Evolutionary conservation across 2,888 invertebrate species (phyloP).

Genomic region (Plusia festucae): DNA sequence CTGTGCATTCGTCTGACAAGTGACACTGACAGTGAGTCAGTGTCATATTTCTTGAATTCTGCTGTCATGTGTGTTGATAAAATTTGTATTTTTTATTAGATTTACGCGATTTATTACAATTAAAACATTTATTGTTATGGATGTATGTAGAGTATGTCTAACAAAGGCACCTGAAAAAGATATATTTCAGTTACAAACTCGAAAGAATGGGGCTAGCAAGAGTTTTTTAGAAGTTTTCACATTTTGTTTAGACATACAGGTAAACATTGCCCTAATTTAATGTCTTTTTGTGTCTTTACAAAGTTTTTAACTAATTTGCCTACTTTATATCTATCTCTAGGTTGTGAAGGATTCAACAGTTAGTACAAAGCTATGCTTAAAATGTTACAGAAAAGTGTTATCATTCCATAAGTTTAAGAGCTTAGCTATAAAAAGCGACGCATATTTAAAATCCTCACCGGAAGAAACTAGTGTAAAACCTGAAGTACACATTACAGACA

Average conservation of each 20-base stretch:
- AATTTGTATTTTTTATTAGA: background rate
- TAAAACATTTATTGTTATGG: slow-evolving; percentile 49
- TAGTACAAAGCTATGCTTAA: slow-evolving; percentile 74
- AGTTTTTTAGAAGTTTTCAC: slow-evolving; percentile 67
- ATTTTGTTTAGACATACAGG: slow-evolving; percentile 79
- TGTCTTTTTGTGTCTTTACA: background rate
- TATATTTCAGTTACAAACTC: slow-evolving; percentile 61
- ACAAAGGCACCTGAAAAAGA: slow-evolving; percentile 64
- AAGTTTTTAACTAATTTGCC: background rate
- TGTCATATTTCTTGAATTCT: background rate
- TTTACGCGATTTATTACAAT: background rate
- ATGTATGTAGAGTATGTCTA: slow-evolving; percentile 75
- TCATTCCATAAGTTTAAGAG: slow-evolving; percentile 76
- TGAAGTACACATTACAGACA: slow-evolving; percentile 52
- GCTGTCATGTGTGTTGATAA: background rate
- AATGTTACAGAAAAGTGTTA: slow-evolving; percentile 75
- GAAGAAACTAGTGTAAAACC: slow-evolving; percentile 51
- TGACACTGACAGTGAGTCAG: background rate
- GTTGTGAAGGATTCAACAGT: slow-evolving; percentile 64
- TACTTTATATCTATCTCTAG: slow-evolving; percentile 59
- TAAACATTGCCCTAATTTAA: slow-evolving; percentile 54
- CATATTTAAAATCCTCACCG: slow-evolving; percentile 62
- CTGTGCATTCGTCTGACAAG: background rate
- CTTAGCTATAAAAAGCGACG: slow-evolving; percentile 73
- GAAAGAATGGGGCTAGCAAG: slow-evolving; percentile 54